Conservation (phyloP, 1,140 invertebrate genomes). For the Ips nitidus region DNA sequence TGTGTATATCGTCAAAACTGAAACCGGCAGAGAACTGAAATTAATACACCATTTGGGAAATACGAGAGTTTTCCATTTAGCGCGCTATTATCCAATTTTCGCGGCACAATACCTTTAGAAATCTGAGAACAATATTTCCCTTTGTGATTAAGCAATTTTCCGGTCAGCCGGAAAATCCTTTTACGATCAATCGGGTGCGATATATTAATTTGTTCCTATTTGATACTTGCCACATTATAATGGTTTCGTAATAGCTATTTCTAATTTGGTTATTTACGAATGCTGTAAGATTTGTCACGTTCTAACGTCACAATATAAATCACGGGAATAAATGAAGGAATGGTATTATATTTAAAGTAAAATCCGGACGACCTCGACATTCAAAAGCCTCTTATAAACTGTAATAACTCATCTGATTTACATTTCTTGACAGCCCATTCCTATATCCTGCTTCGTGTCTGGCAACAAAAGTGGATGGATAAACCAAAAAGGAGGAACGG, state of each 20-base stretch:
- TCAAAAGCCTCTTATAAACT: slow-evolving; percentile 8
- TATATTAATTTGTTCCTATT: slow-evolving; percentile 23
- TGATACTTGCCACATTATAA: slow-evolving; percentile 10
- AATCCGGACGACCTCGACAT: slow-evolving; percentile 12
- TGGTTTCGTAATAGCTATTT: not conserved
- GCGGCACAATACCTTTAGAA: slow-evolving; percentile 26
- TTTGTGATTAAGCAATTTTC: slow-evolving; percentile 35
- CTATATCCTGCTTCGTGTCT: slow-evolving; percentile 20
- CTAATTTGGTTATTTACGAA: too few relatives aligned
- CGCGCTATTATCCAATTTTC: slow-evolving; percentile 27
- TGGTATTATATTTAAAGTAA: slow-evolving; percentile 3
- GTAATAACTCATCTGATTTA: slow-evolving; percentile 21
- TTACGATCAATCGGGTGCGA: slow-evolving; percentile 5
- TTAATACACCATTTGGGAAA: slow-evolving; percentile 23
- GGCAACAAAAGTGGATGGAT: slow-evolving; percentile 11
- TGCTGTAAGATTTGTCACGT: too few relatives aligned
- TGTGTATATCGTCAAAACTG: too few relatives aligned
- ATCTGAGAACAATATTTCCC: slow-evolving; percentile 32
- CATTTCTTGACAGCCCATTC: slow-evolving; percentile 9
- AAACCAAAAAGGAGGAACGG: not conserved
- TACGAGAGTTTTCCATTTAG: slow-evolving; percentile 25
- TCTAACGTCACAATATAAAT: not conserved
- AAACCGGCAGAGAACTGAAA: slow-evolving; percentile 1
- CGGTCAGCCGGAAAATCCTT: slow-evolving; percentile 27
- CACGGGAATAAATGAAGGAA: slow-evolving; percentile 5